Evolutionary conservation across 2,797 vertebrate genomes (phyloP).

Genomic region (Molothrus aeneus): DNA sequence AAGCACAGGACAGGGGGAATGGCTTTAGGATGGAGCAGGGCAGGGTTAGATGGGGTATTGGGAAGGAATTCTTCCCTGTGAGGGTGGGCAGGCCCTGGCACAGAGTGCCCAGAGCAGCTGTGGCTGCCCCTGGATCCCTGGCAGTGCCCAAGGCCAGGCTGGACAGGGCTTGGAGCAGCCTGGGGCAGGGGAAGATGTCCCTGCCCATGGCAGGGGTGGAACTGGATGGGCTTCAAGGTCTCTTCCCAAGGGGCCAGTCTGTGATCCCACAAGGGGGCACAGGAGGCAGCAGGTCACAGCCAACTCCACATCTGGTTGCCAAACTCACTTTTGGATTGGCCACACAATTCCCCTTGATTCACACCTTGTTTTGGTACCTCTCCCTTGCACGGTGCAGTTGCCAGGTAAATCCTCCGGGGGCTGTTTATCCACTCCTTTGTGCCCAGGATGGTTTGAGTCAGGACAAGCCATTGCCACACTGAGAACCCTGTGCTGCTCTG

Average conservation of each 20-base stretch:
- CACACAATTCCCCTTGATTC: rapidly evolving
- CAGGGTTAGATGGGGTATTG: background rate
- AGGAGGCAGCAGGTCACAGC: background rate
- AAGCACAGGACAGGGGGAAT: no score
- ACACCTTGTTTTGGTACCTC: rapidly evolving
- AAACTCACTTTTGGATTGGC: background rate
- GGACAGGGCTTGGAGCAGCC: rapidly evolving
- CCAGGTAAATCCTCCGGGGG: rapidly evolving
- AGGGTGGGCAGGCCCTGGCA: background rate
- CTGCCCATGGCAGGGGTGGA: background rate
- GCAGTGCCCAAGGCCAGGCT: rapidly evolving
- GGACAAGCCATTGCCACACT: rapidly evolving
- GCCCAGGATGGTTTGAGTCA: background rate
- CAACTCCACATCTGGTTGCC: background rate
- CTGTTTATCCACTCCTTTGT: background rate
- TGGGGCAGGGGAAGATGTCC: rapidly evolving
- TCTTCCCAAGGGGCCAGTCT: background rate
- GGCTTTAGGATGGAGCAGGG: background rate
- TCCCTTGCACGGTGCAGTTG: rapidly evolving
- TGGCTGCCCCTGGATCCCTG: background rate
- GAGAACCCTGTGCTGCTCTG: background rate
- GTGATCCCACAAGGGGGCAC: background rate
- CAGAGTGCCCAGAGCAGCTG: background rate
- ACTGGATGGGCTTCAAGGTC: background rate
- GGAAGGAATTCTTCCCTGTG: background rate